phyloP scores from a whole-genome alignment of 2,797 vertebrate species.

The Botia almorhae region DNA sequence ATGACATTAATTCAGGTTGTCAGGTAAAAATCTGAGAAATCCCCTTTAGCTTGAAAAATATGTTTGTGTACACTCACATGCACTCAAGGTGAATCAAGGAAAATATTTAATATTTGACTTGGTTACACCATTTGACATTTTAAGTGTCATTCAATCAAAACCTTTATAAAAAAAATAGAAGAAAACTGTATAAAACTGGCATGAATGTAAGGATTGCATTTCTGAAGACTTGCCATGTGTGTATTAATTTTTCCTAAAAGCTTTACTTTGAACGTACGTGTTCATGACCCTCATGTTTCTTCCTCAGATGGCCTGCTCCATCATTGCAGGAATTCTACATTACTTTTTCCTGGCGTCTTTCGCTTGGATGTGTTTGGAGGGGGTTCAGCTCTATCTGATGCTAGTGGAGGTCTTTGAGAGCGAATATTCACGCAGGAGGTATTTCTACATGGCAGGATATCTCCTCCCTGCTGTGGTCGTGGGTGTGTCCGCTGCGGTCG shows the following conservation, averaged over 20 bases:
- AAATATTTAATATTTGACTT: not conserved
- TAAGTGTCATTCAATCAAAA: constrained; percentile 19
- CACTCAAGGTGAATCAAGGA: not conserved
- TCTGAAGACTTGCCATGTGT: not conserved
- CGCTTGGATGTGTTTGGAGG: constrained; percentile 99
- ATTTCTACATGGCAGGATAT: constrained; percentile 97
- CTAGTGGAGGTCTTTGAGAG: constrained; percentile 99
- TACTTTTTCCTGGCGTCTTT: constrained; percentile 99
- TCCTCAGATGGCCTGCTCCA: constrained; percentile 92
- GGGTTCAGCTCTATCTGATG: constrained; percentile 98
- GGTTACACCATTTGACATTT: not conserved
- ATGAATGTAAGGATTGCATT: not conserved
- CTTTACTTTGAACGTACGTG: constrained; percentile 12
- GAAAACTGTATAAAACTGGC: not conserved
- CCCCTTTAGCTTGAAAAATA: not conserved
- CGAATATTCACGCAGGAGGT: constrained; percentile 98
- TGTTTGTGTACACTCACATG: not conserved
- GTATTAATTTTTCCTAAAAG: constrained; percentile 29
- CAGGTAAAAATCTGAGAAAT: not conserved
- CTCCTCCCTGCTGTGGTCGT: constrained; percentile 96
- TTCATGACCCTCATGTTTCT: constrained; percentile 44
- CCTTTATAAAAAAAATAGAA: not conserved
- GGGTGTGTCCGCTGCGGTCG: constrained; percentile 94
- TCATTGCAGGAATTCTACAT: constrained; percentile 96
- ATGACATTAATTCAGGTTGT: not conserved